Base-by-base conservation (phyloP, 2,797 vertebrate species). In the Zalophus californianus region DNA sequence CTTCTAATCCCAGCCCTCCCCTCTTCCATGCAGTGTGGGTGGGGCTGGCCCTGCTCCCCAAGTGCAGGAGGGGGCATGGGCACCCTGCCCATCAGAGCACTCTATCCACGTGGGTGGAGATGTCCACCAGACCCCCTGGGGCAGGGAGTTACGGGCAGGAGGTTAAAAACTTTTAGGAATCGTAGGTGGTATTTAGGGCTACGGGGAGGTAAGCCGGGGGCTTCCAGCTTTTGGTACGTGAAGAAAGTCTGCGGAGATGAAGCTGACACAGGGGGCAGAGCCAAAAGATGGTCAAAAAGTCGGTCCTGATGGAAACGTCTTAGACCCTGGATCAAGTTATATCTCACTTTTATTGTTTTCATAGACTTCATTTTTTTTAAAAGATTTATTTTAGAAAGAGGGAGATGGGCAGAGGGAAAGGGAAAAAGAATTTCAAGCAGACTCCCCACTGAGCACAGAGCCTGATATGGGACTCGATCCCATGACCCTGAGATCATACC, bases 151-250 rank as follows among this genome's bases (percentile, higher is more conserved):
- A 23, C 0, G 5, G 35, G 35, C 9, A 73, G 41, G 16, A 23
- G n/a, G 27, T 56, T 89, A 18, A 29, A n/a, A 32, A 4, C 5
- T 18, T 41, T 12, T 1, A 23, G 52, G 48, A 58, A 56, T 3
- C 54, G 5, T 20, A 1, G 11, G 32, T 68, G 64, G 38, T 32
- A 58, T 38, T 60, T 58, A 14, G n/a, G 54, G n/a, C 25, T 52
- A 4, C 7, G 23, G 29, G 41, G 32, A 29, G 9, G 23, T 5
- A 16, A 11, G 7, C 11, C 2, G 8, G 23, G 9, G 35, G 20
- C 29, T 27, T 12, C n/a, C n/a, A 23, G 15, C 35, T 7, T 15
- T 14, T n/a, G 41, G 25, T 5, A 0, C 0, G 0, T 5, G 32
- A 23, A 41, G 29, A 38, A 50, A 54, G 32, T 86, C 62, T 18